Base-by-base conservation (phyloP, 1,140 invertebrate species). In the Anthonomus grandis region DNA sequence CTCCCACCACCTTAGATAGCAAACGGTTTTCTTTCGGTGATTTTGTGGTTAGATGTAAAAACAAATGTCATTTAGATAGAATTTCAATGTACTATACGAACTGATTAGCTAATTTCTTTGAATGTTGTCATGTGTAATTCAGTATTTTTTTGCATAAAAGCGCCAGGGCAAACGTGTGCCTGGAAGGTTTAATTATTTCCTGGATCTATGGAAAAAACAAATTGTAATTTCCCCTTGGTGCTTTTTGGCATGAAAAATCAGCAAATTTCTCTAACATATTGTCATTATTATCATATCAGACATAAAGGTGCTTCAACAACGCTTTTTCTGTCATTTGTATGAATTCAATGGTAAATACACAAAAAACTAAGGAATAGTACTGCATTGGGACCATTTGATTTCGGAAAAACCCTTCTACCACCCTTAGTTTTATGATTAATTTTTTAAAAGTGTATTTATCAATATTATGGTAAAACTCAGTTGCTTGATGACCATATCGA, bases 51-150 rank as follows among this genome's bases (percentile, higher is more conserved):
- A 53, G 50, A 19, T 53, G 50, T 53, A 51, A 39, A 53, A 39
- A 48, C 19, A 23, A 37, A 13, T 25, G 15, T 38, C 39, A 55
- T 23, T 21, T 34, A 53, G 22, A 53, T 42, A 34, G 8, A n/a
- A 22, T 27, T 52, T 46, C 39, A 31, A 55, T 55, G 39, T 53
- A 53, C 38, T 37, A 55, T 55, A 55, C 52, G 52, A 55, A 55
- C 52, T 55, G 52, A 55, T n/a, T 55, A 55, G 44, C 47, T 46
- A 55, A 55, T 37, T 46, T 55, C 22, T 52, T 4, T 9, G 38
- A 41, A 41, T 9, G 10, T 12, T 41, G 38, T 41, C 12, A 41
- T 41, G 9, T 41, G 31, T 34, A 34, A 34, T 34, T 34, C 31
- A 34, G 10, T 13, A 13, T 12, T 34, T 12, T 34, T 10, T 34